Evolutionary conservation across 1,140 invertebrate genomes (phyloP).

Genomic region (Saccostrea echinata): DNA sequence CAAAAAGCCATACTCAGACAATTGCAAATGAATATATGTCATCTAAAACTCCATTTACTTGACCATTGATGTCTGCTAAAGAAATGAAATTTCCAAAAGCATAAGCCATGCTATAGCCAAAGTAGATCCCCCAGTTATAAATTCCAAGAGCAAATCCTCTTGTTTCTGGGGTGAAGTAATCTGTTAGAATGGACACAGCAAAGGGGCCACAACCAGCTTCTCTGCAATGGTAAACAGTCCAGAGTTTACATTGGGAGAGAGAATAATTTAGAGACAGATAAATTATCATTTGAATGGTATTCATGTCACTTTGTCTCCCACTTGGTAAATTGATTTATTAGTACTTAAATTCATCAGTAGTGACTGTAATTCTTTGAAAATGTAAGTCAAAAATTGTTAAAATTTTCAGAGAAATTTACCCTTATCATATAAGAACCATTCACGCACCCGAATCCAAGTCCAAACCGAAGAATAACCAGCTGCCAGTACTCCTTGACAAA

Average conservation of each 20-base stretch:
- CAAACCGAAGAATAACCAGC: slow-evolving; percentile 90
- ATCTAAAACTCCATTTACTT: slow-evolving; percentile 60
- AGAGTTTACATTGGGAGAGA: neutral
- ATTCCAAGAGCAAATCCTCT: slow-evolving; percentile 93
- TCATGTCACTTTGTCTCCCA: too few relatives aligned
- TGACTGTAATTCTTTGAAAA: too few relatives aligned
- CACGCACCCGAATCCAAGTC: slow-evolving; percentile 89
- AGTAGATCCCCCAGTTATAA: slow-evolving; percentile 98
- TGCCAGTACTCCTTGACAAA: slow-evolving; percentile 94
- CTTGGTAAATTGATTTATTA: too few relatives aligned
- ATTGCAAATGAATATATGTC: too few relatives aligned
- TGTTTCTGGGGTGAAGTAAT: slow-evolving; percentile 84
- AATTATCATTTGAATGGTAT: too few relatives aligned
- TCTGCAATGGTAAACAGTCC: slow-evolving; percentile 79
- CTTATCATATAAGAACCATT: neutral
- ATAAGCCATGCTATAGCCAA: slow-evolving; percentile 95
- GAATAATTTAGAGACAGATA: too few relatives aligned
- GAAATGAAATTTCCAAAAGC: slow-evolving; percentile 94
- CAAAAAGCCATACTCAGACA: too few relatives aligned
- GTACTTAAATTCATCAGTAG: too few relatives aligned
- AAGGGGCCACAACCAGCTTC: slow-evolving; percentile 95
- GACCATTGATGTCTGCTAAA: slow-evolving; percentile 86
- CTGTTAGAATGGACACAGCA: slow-evolving; percentile 91
- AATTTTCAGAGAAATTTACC: too few relatives aligned
- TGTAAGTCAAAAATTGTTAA: too few relatives aligned